Base-by-base conservation (phyloP, 2,113 vertebrate species). In the Eclectus roratus region DNA sequence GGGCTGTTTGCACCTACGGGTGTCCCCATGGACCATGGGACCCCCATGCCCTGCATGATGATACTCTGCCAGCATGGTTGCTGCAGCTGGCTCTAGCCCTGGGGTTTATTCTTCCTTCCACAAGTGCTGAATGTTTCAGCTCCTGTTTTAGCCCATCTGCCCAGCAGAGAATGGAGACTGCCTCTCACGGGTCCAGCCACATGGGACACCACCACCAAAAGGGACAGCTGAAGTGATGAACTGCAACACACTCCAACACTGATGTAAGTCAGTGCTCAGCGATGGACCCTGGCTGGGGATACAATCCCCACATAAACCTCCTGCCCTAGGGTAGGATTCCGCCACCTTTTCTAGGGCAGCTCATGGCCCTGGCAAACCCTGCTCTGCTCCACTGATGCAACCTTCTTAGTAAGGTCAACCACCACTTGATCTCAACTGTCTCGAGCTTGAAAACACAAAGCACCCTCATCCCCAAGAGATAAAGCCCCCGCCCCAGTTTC, bases 51-150 rank as follows among this genome's bases (percentile, higher is more conserved):
- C 49, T 2, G 2, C 41, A 21, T 1, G 4, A 58, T 0, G 0
- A 31, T 27, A 7, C 46, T 76, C 68, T 61, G 89, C 84, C 93
- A 77, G 25, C 72, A 58, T 66, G 81, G 81, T 73, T 80, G 85
- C 93, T 71, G 79, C 49, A 47, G 43, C 80, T 93, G 79, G 82
- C 69, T 23, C 66, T 80, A 85, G 64, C 55, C 50, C 31, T 7
- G 25, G 55, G 83, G 47, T 79, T 96, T 81, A 17, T 80, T 95
- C 94, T 93, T 66, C 80, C 86, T 86, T 78, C 55, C 85, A 78
- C 53, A 80, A 95, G 55, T 2, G 0, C 65, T 24, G 80, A 86
- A 56, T 44, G 37, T 81, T 93, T 91, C 8, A 0, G 35, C 69
- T 96, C 43, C 6, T 50, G 16, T 85, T 88, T 96, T 77, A 93